Conservation (phyloP, 2,888 invertebrate species). For the Toxonevra muliebris region DNA sequence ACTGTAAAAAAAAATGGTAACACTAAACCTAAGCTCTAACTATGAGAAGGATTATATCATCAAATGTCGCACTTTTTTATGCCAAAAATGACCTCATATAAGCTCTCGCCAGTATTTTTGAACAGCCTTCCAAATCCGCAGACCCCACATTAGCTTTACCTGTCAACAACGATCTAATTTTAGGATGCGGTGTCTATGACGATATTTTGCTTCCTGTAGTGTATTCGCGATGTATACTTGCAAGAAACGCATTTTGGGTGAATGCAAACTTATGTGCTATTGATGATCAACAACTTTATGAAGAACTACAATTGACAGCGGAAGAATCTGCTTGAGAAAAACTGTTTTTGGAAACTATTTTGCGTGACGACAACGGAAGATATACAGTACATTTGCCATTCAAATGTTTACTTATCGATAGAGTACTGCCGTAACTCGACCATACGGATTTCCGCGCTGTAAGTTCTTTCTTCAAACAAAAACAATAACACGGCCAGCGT, state of each 20-base stretch:
- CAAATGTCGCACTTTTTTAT: slow-evolving; percentile 8
- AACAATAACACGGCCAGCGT: no score
- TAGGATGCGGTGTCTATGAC: slow-evolving; percentile 26
- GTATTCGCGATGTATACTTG: slow-evolving; percentile 25
- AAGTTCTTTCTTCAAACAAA: no score
- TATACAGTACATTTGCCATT: slow-evolving; percentile 29
- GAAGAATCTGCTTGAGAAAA: slow-evolving; percentile 22
- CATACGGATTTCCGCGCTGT: no score
- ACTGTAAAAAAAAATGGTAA: slow-evolving; percentile 11
- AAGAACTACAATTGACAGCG: neutral
- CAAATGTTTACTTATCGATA: slow-evolving; percentile 11
- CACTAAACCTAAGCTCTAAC: slow-evolving; percentile 13
- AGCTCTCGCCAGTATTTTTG: slow-evolving; percentile 5
- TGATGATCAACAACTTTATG: slow-evolving; percentile 19
- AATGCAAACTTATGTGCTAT: slow-evolving; percentile 24
- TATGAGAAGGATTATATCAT: neutral
- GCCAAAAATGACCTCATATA: slow-evolving; percentile 12
- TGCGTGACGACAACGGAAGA: slow-evolving; percentile 10
- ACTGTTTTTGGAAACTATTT: slow-evolving; percentile 16
- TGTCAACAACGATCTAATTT: slow-evolving; percentile 26
- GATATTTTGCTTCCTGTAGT: slow-evolving; percentile 22
- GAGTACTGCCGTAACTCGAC: no score
- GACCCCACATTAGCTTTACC: slow-evolving; percentile 19
- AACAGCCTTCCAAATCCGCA: slow-evolving; percentile 14
- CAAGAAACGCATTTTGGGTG: slow-evolving; percentile 35